Evolutionary conservation across 2,113 vertebrate genomes (phyloP).

Genomic region (Myotis brandtii): DNA sequence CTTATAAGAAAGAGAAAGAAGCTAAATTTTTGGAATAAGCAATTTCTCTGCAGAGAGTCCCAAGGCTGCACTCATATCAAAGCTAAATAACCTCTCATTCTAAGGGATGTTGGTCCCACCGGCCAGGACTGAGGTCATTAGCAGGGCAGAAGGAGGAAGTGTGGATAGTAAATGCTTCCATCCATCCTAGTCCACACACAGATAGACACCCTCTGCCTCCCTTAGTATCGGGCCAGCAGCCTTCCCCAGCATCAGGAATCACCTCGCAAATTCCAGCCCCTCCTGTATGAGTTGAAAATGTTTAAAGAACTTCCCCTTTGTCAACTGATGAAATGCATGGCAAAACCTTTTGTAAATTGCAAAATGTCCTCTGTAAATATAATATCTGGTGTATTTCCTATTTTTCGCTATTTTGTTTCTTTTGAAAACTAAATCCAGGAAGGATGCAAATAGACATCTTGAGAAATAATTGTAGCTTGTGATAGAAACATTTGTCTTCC

Average conservation of each 20-base stretch:
- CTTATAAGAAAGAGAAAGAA: constrained; percentile 50
- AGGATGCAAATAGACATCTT: constrained; percentile 27
- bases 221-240: constrained; percentile 72
- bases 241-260: constrained; percentile 69
- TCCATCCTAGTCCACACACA: constrained; percentile 80
- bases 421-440: constrained; percentile 31
- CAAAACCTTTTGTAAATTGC: constrained; percentile 7
- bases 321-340: constrained; percentile 4
- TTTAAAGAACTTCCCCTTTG: constrained; percentile 59
- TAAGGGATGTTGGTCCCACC: constrained; percentile 79
- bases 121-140: constrained; percentile 85
- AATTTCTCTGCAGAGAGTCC: constrained; percentile 80
- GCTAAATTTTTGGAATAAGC: constrained; percentile 75
- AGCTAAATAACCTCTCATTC: constrained; percentile 85
- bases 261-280: constrained; percentile 76
- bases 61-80: constrained; percentile 76
- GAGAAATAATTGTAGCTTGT: background rate
- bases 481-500: constrained; percentile 3
- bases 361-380: background rate
- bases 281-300: constrained; percentile 73
- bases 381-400: background rate
- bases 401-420: constrained; percentile 15
- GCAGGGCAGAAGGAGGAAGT: constrained; percentile 82
- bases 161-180: constrained; percentile 78
- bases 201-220: constrained; percentile 79